These are phyloP conservation scores for Protobothrops flavoviridis DNA, from an alignment of 2,113 vertebrate species.

Conservation along the genomic window DNA sequence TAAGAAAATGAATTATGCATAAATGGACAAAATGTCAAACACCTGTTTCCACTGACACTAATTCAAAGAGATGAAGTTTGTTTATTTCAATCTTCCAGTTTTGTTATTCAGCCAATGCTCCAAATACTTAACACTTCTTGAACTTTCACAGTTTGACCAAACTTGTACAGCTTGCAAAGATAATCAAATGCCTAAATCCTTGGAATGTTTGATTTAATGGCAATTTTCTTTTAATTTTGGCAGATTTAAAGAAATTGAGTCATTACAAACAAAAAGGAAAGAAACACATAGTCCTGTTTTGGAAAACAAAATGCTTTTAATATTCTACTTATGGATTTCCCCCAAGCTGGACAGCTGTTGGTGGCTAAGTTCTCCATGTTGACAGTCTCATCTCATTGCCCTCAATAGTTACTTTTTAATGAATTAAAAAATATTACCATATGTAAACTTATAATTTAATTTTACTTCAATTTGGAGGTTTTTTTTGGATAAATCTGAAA, in stretches of 20 bases:
- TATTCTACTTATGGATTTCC: slow-evolving; percentile 16
- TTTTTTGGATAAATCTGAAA: slow-evolving; percentile 52
- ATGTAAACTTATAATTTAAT: slow-evolving; percentile 49
- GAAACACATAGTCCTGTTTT: slow-evolving; percentile 6
- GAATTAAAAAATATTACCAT: slow-evolving; percentile 30
- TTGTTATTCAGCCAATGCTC: background rate
- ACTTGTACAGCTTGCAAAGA: background rate
- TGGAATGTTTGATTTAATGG: background rate
- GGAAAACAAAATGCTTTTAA: slow-evolving; percentile 33
- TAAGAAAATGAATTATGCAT: background rate
- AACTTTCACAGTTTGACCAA: slow-evolving; percentile 10
- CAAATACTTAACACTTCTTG: slow-evolving; percentile 11
- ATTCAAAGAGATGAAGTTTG: slow-evolving; percentile 1
- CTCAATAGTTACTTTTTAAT: background rate
- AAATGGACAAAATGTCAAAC: background rate
- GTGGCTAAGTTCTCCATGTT: slow-evolving; percentile 1
- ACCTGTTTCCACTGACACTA: slow-evolving; percentile 3
- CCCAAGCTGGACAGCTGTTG: slow-evolving; percentile 17
- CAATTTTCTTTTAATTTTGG: background rate
- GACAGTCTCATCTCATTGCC: background rate
- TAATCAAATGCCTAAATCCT: background rate
- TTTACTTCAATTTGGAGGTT: slow-evolving; percentile 52
- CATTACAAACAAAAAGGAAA: background rate
- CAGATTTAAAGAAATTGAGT: background rate
- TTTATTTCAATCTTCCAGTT: slow-evolving; percentile 2